Conservation (phyloP, 1,140 invertebrate species). For the Lepidurus couesii region DNA sequence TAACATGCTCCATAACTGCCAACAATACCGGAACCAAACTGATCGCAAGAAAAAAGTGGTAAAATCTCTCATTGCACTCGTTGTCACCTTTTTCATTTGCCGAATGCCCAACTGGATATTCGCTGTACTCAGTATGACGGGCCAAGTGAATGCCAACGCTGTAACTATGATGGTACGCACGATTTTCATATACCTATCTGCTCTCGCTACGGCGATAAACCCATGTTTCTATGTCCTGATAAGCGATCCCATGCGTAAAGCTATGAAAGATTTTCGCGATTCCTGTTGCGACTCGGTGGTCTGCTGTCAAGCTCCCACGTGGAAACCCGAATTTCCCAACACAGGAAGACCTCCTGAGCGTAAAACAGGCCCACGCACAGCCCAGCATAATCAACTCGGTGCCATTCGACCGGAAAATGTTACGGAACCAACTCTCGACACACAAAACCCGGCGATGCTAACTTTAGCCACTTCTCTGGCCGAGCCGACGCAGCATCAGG, state of each 20-base stretch:
- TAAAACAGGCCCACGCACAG: neutral
- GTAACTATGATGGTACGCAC: slow-evolving; percentile 26
- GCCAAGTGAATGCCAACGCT: slow-evolving; percentile 13
- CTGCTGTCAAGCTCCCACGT: slow-evolving; percentile 5
- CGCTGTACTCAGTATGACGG: slow-evolving; percentile 27
- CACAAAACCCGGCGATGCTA: neutral
- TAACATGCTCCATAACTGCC: neutral
- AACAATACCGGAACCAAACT: slow-evolving; percentile 15
- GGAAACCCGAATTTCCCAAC: slow-evolving; percentile 2
- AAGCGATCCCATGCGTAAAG: slow-evolving; percentile 33
- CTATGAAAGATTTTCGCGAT: slow-evolving; percentile 26
- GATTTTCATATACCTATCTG: slow-evolving; percentile 31
- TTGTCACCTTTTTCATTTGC: slow-evolving; percentile 30
- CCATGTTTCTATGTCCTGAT: slow-evolving; percentile 34
- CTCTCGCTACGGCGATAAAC: slow-evolving; percentile 33
- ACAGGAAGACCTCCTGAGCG: neutral
- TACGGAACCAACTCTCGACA: neutral
- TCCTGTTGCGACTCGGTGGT: neutral
- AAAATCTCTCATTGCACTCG: slow-evolving; percentile 27
- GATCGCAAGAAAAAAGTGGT: slow-evolving; percentile 32
- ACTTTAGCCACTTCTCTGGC: slow-evolving; percentile 11
- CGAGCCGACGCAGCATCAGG: neutral
- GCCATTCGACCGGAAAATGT: neutral
- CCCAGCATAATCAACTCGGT: neutral
- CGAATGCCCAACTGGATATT: slow-evolving; percentile 34